Percentiles rank a stretch among this genome's conserved stretches.
These are phyloP conservation scores for Fundulus diaphanus DNA, from an alignment of 2,797 vertebrate species.

Conservation along the genomic window DNA sequence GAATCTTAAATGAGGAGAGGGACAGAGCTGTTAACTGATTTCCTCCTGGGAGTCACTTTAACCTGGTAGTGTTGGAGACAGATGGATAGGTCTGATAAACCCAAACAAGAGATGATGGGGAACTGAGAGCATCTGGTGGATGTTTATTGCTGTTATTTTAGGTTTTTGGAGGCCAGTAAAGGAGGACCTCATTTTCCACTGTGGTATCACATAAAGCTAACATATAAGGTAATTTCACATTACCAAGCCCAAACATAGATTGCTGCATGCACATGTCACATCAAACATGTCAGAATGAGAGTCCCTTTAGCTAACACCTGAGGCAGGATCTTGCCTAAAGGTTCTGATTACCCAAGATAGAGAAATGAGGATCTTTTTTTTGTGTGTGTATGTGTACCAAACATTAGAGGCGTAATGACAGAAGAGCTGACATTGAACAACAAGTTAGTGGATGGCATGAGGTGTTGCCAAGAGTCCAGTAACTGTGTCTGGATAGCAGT, in stretches of 20 bases:
- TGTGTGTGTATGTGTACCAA: not conserved
- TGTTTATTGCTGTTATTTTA: not conserved
- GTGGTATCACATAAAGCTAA: not conserved
- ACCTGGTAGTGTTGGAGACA: not conserved
- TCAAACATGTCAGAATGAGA: not conserved
- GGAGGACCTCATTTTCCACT: not conserved
- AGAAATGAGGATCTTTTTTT: not conserved
- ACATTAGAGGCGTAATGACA: not conserved
- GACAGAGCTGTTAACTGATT: not conserved
- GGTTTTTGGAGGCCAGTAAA: not conserved
- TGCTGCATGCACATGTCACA: too few relatives aligned
- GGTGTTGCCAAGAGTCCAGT: not conserved
- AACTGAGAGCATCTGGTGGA: not conserved
- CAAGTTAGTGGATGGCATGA: not conserved
- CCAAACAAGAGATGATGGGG: not conserved
- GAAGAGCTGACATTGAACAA: not conserved
- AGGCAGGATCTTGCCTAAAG: not conserved
- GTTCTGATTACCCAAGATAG: not conserved
- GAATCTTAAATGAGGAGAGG: too few relatives aligned
- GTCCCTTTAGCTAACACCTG: not conserved
- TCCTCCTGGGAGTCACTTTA: too few relatives aligned
- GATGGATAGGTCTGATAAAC: not conserved
- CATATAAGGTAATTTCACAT: too few relatives aligned
- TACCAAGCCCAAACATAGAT: too few relatives aligned
- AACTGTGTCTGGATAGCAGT: not conserved